A percentile compares a stretch with the other conserved stretches of the same genome.
Conservation (phyloP, 30 jellyfish, hydroid and myxozoan genomes). For the Turritopsis dohrnii region DNA sequence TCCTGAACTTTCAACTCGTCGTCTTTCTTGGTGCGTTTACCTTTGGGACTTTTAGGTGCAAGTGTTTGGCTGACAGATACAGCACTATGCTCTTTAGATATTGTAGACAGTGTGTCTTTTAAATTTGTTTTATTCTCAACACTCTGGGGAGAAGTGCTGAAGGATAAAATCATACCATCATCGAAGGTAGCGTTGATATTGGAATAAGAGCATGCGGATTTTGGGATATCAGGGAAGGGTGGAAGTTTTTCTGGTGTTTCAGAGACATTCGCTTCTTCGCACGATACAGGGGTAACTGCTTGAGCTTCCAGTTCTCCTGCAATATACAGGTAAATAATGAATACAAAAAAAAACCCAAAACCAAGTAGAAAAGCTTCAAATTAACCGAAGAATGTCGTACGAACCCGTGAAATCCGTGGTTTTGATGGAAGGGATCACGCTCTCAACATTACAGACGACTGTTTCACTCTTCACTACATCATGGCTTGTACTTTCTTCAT, state of each 20-base stretch:
- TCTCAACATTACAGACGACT: not conserved
- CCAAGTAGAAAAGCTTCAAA: not conserved
- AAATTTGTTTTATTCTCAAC: not conserved
- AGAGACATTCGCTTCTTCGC: not conserved
- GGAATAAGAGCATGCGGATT: conserved; percentile 3
- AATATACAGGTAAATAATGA: not conserved
- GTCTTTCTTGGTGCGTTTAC: conserved; percentile 18
- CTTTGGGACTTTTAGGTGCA: conserved; percentile 27
- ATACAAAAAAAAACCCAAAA: not conserved
- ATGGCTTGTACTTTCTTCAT: not conserved
- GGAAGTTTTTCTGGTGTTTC: conserved; percentile 6
- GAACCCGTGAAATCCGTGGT: not conserved
- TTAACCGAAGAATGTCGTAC: not conserved
- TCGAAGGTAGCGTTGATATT: conserved; percentile 16
- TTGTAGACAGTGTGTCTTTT: not conserved
- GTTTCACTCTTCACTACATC: not conserved
- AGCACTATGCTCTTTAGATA: conserved; percentile 6
- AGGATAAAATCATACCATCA: conserved; percentile 24
- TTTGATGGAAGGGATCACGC: not conserved
- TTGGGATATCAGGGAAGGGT: conserved; percentile 16
- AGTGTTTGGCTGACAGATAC: not conserved
- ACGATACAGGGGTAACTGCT: not conserved
- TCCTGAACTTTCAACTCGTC: conserved; percentile 4
- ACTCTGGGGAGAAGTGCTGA: not conserved
- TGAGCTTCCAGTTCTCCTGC: not conserved